phyloP scores from a whole-genome alignment of 2,797 vertebrate genomes.

The Halcyon leucocephala region DNA sequence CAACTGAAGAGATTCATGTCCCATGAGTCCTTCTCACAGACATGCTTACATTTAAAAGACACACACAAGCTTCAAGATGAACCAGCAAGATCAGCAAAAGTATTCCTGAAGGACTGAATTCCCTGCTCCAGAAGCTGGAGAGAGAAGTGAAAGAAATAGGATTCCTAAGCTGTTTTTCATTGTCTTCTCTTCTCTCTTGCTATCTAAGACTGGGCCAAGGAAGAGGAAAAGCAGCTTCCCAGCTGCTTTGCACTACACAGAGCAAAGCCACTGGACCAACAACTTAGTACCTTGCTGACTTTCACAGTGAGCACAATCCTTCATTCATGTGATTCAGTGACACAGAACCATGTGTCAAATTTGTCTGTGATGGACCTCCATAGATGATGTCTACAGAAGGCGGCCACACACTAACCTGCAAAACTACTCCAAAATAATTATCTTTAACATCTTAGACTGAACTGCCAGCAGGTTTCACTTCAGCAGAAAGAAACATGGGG shows the following conservation, averaged over 20 bases:
- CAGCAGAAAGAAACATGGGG: not conserved
- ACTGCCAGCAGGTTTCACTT: not conserved
- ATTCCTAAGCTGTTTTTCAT: not conserved
- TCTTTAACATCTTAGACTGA: not conserved
- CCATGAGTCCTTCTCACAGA: not conserved
- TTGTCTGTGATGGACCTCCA: accelerated
- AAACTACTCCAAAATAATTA: not conserved
- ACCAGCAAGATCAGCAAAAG: not conserved
- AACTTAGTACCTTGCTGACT: not conserved
- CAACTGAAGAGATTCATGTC: not conserved
- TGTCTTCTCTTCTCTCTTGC: not conserved
- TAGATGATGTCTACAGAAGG: not conserved
- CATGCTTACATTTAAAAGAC: not conserved
- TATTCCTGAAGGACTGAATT: not conserved
- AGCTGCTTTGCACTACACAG: not conserved
- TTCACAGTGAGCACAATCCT: not conserved
- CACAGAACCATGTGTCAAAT: accelerated
- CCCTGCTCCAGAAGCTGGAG: not conserved
- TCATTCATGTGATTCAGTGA: not conserved
- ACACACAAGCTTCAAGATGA: not conserved
- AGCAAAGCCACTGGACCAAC: not conserved
- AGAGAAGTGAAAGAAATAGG: not conserved
- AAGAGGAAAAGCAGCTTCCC: not conserved
- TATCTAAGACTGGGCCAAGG: not conserved
- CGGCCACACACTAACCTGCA: not conserved